These are phyloP conservation scores for Polydrusus pterygomalis DNA, from an alignment of 2,888 invertebrate species.

Conservation along the genomic window DNA sequence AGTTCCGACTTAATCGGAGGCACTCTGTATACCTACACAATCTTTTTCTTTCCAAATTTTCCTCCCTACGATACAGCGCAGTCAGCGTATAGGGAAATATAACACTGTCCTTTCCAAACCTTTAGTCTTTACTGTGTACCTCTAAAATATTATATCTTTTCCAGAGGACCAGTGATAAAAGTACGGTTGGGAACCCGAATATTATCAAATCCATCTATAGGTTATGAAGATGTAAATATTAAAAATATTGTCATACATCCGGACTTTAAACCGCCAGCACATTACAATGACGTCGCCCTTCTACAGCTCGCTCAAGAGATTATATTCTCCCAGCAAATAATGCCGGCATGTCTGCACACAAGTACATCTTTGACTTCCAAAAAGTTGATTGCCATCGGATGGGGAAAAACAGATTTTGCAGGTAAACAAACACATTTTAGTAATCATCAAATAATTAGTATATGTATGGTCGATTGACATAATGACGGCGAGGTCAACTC, in stretches of 20 bases:
- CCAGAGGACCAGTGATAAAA: conserved; percentile 17
- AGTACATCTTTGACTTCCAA: conserved; percentile 53
- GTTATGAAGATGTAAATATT: conserved; percentile 55
- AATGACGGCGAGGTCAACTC: too few relatives aligned
- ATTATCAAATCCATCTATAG: neutral
- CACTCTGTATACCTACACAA: too few relatives aligned
- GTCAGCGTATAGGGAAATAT: too few relatives aligned
- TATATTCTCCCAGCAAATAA: conserved; percentile 66
- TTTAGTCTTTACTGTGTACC: too few relatives aligned
- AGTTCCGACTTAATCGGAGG: too few relatives aligned
- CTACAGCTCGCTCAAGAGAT: conserved; percentile 66
- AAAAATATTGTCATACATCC: conserved; percentile 68
- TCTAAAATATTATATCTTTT: neutral
- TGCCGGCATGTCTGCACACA: conserved; percentile 72
- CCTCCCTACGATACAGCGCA: too few relatives aligned
- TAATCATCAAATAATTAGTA: too few relatives aligned
- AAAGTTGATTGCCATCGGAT: conserved; percentile 71
- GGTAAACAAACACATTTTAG: neutral
- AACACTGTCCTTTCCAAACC: too few relatives aligned
- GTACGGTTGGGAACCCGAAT: conserved; percentile 15
- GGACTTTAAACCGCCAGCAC: conserved; percentile 66
- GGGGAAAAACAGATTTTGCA: conserved; percentile 67
- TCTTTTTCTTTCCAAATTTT: too few relatives aligned
- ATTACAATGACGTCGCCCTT: conserved; percentile 74
- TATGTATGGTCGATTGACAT: too few relatives aligned